Conservation (phyloP, 2,888 invertebrate genomes). For the Parthenolecanium corni region DNA sequence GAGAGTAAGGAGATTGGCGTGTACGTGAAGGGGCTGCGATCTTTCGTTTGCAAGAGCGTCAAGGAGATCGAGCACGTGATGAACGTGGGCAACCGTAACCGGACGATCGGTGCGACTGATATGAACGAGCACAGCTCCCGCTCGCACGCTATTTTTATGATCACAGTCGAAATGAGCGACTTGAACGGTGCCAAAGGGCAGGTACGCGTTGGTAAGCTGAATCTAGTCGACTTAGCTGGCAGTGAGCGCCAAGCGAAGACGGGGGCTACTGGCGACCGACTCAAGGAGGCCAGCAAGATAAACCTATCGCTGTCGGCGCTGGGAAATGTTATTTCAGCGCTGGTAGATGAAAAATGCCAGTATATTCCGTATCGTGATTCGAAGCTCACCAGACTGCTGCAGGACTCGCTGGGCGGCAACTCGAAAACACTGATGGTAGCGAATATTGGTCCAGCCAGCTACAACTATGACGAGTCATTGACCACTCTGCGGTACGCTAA, state of each 20-base stretch:
- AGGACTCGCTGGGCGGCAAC: constrained; percentile 96
- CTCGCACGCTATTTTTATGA: constrained; percentile 96
- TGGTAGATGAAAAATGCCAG: constrained; percentile 82
- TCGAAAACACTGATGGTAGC: constrained; percentile 99
- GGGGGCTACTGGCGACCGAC: constrained; percentile 80
- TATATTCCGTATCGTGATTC: constrained; percentile 97
- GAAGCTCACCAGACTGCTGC: constrained; percentile 86
- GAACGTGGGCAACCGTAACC: constrained; percentile 82
- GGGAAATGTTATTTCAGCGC: constrained; percentile 94
- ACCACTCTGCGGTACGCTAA: constrained; percentile 94
- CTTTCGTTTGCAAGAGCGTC: constrained; percentile 86
- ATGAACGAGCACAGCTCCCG: constrained; percentile 98
- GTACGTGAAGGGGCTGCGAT: constrained; percentile 89
- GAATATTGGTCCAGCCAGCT: constrained; percentile 93
- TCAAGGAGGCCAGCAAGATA: constrained; percentile 94
- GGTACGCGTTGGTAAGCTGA: constrained; percentile 66
- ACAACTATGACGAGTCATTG: constrained; percentile 94
- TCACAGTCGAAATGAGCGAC: constrained; percentile 89
- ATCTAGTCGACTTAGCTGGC: constrained; percentile 95
- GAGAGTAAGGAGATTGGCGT: constrained; percentile 75
- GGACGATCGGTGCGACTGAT: constrained; percentile 90
- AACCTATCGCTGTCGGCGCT: constrained; percentile 93
- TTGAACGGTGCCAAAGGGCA: constrained; percentile 43
- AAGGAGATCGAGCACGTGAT: constrained; percentile 89
- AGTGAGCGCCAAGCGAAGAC: constrained; percentile 96